Conservation (phyloP, 2,888 invertebrate species). For the Globia sparganii region DNA sequence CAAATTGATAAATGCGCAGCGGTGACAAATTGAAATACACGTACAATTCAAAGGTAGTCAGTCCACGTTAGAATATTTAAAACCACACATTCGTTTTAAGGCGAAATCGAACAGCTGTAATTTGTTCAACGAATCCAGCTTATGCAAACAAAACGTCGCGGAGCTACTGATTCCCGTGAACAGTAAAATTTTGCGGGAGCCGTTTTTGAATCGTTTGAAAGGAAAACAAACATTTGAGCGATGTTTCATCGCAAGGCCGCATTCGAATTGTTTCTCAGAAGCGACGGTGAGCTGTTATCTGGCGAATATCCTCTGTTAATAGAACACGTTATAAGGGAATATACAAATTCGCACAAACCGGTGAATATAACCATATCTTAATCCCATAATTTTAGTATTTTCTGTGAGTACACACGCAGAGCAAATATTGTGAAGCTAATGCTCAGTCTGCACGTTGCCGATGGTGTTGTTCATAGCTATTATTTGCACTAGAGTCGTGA, state of each 20-base stretch:
- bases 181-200: slow-evolving; percentile 85
- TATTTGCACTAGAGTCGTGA: slow-evolving; percentile 75
- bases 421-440: slow-evolving; percentile 59
- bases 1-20: slow-evolving; percentile 55
- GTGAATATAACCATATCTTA: slow-evolving; percentile 43
- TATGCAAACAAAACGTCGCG: slow-evolving; percentile 84
- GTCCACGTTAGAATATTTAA: slow-evolving; percentile 73
- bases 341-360: slow-evolving; percentile 22
- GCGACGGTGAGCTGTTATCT: slow-evolving; percentile 74
- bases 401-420: slow-evolving; percentile 50
- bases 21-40: slow-evolving; percentile 31
- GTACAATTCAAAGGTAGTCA: slow-evolving; percentile 42
- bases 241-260: slow-evolving; percentile 86
- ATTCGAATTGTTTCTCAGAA: slow-evolving; percentile 82
- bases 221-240: slow-evolving; percentile 86
- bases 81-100: slow-evolving; percentile 70
- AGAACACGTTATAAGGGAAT: slow-evolving; percentile 45
- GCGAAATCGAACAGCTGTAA: slow-evolving; percentile 79
- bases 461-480: slow-evolving; percentile 67
- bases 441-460: slow-evolving; percentile 52
- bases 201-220: slow-evolving; percentile 85
- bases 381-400: slow-evolving; percentile 50
- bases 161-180: slow-evolving; percentile 81
- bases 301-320: slow-evolving; percentile 71
- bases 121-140: slow-evolving; percentile 80